A percentile compares a stretch with the other conserved stretches of the same genome.
phyloP scores from a whole-genome alignment of 2,888 invertebrate species.

The Steinernema hermaphroditum region DNA sequence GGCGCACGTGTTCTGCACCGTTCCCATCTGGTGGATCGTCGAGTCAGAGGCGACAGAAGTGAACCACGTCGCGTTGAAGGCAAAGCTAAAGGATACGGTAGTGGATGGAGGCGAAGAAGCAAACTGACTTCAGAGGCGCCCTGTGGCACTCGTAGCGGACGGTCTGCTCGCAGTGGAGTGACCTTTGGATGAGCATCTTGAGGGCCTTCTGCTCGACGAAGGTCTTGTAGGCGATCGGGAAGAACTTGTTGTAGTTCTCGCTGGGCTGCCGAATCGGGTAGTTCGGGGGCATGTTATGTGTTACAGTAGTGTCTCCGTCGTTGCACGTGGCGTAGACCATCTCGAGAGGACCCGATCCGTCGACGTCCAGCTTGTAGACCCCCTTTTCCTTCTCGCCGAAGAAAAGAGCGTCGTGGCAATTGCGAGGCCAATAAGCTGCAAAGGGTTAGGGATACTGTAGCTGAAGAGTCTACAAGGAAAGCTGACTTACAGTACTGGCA shows the following conservation, averaged over 20 bases:
- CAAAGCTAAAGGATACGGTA: slow-evolving; percentile 42
- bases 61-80: slow-evolving; percentile 50
- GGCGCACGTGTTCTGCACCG: slow-evolving; percentile 39
- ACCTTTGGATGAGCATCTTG: slow-evolving; percentile 27
- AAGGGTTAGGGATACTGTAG: slow-evolving; percentile 37
- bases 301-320: slow-evolving; percentile 49
- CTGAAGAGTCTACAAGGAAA: not conserved
- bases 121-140: slow-evolving; percentile 47
- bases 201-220: slow-evolving; percentile 23
- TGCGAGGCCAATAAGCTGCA: slow-evolving; percentile 52
- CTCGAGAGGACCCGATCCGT: slow-evolving; percentile 50
- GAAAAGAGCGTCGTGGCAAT: slow-evolving; percentile 56
- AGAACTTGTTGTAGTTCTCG: slow-evolving; percentile 41
- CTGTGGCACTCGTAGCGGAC: slow-evolving; percentile 50
- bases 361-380: slow-evolving; percentile 57
- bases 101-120: not conserved
- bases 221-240: slow-evolving; percentile 39
- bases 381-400: slow-evolving; percentile 48
- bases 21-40: slow-evolving; percentile 45
- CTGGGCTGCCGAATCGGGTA: slow-evolving; percentile 41
- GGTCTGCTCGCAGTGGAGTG: slow-evolving; percentile 43
- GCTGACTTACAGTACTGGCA: slow-evolving; percentile 62
- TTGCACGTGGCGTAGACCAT: slow-evolving; percentile 49
- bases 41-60: slow-evolving; percentile 40
- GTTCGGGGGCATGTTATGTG: slow-evolving; percentile 52